Base-by-base conservation (phyloP, 2,797 vertebrate genomes). In the Dipus sagitta region DNA sequence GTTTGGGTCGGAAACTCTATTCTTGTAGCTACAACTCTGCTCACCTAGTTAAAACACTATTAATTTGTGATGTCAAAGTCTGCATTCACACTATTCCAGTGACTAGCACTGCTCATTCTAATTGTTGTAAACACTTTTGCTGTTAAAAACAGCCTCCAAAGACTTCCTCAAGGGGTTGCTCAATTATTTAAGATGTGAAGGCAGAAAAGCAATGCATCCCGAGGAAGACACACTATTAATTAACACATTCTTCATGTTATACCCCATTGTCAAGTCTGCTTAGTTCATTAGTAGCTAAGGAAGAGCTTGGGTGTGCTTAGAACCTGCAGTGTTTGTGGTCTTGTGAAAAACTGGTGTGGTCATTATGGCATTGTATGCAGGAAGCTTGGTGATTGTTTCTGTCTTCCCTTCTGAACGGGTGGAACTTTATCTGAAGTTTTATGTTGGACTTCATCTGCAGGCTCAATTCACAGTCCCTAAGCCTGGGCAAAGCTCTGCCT, bases 121-220 rank as follows among this genome's bases (percentile, higher is more conserved):
- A 70, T 95, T 92, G 97, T 88, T 91, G 71, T 17, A 92, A 96
- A 90, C 76, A 90, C 65, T 64, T 60, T 42, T 92, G 42, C 34
- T 97, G 95, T 97, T 97, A 80, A 92, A 97, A 97, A 89, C 54
- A 95, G 78, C 92, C 86, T 96, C 77, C 86, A 71, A 94, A 96
- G 80, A 96, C 84, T 96, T 96, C 88, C 92, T 98, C 74, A 89
- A 91, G 96, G 97, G 91, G 86, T 95, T 97, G 88, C 75, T 97
- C 84, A 96, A 97, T 97, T 97, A 97, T 97, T 98, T 97, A 97
- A 95, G 88, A 93, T 28, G 80, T 47, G 90, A 92, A 91, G 79
- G 72, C 75, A 97, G 94, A 95, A 97, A 97, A 97, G 28, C 93
- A 96, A 64, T 97, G 77, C 77, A 94, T 98, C 96, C 90, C 65